phyloP scores from a whole-genome alignment of 92 coral and sea anemone genomes.

The Nematostella vectensis region DNA sequence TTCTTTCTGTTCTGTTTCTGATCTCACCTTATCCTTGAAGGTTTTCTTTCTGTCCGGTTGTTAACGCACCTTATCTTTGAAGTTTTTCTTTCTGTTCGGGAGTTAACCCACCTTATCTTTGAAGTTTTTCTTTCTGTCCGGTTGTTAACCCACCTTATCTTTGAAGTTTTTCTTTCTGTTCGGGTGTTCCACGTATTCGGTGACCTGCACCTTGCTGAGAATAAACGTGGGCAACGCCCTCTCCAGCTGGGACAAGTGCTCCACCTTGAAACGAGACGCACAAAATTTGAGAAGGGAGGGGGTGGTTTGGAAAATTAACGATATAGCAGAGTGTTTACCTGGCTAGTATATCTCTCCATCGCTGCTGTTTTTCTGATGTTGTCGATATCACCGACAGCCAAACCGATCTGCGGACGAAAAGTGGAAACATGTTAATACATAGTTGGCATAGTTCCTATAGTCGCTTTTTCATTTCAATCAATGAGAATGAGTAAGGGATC shows the following conservation, averaged over 20 bases:
- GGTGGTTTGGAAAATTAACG: not conserved
- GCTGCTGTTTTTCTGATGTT: constrained; percentile 83
- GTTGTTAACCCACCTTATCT: too few species aligned
- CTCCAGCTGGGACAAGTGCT: constrained; percentile 77
- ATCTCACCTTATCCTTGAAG: too few species aligned
- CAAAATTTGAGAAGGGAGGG: not conserved
- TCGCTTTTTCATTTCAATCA: not conserved
- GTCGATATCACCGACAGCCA: constrained; percentile 87
- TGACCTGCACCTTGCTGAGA: constrained; percentile 62
- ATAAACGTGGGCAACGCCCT: constrained; percentile 83
- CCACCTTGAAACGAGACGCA: constrained; percentile 37
- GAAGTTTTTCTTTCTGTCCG: too few species aligned
- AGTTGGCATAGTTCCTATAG: not conserved
- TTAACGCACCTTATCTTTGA: too few species aligned
- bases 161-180: constrained; percentile 67
- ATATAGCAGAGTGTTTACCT: constrained; percentile 24
- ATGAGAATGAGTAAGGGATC: too few species aligned
- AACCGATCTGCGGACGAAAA: constrained; percentile 51
- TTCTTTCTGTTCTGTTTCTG: too few species aligned
- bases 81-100: too few species aligned
- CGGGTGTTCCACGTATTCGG: constrained; percentile 70
- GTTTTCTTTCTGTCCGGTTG: too few species aligned
- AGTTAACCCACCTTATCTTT: too few species aligned
- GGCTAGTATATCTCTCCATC: constrained; percentile 84
- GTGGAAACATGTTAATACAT: not conserved